A percentile compares a stretch with the other conserved stretches of the same genome.
Conservation (phyloP, 1,140 invertebrate species). For the Psix sp. region DNA sequence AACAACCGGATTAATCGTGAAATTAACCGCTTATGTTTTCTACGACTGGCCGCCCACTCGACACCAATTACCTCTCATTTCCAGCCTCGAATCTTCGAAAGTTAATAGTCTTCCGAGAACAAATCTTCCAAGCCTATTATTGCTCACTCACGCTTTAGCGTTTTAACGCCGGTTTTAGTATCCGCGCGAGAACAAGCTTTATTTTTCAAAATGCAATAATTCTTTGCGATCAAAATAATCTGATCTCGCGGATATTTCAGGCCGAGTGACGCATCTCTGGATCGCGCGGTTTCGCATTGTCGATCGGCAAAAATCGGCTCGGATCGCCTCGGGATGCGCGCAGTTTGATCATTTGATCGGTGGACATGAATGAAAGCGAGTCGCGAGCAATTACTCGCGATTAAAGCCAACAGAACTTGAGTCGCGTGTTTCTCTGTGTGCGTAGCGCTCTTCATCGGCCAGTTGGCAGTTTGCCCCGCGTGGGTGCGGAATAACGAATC, state of each 20-base stretch:
- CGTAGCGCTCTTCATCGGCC: slow-evolving; percentile 34
- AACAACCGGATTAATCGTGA: slow-evolving; percentile 50
- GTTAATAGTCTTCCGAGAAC: too few relatives aligned
- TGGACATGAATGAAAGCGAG: slow-evolving; percentile 50
- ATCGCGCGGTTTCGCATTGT: too few relatives aligned
- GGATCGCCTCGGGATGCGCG: slow-evolving; percentile 1
- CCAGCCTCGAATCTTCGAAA: neutral
- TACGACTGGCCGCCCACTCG: slow-evolving; percentile 29
- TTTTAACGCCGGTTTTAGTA: too few relatives aligned
- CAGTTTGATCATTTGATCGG: slow-evolving; percentile 22
- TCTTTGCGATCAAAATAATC: too few relatives aligned
- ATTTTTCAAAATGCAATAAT: too few relatives aligned
- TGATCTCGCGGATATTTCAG: too few relatives aligned
- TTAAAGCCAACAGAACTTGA: slow-evolving; percentile 39
- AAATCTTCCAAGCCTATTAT: too few relatives aligned
- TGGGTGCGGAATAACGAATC: slow-evolving; percentile 60
- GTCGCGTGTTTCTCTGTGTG: slow-evolving; percentile 27
- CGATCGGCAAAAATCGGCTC: slow-evolving; percentile 1
- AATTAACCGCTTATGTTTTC: slow-evolving; percentile 46
- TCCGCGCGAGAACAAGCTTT: too few relatives aligned
- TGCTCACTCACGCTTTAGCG: too few relatives aligned
- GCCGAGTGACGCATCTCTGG: too few relatives aligned
- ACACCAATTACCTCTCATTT: slow-evolving; percentile 32
- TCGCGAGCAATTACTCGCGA: slow-evolving; percentile 53
- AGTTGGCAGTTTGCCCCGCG: slow-evolving; percentile 60